phyloP scores from a whole-genome alignment of 1,140 invertebrate genomes.

The Himalopsyche phryganea region DNA sequence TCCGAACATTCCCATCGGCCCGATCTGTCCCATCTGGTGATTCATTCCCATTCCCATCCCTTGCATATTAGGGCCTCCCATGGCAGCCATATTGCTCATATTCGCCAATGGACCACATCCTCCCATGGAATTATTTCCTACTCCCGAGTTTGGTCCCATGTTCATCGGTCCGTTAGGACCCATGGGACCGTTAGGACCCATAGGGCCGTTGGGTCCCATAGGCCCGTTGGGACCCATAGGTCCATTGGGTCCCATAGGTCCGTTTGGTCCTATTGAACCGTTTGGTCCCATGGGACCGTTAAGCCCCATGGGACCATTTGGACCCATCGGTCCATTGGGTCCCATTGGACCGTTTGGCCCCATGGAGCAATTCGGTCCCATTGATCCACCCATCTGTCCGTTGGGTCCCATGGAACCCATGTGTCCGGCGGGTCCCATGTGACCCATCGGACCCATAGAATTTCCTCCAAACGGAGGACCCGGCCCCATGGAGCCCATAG shows the following conservation, averaged over 20 bases:
- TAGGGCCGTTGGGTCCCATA: conserved; percentile 56
- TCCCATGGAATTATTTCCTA: conserved; percentile 56
- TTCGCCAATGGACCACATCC: conserved; percentile 57
- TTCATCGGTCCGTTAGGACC: conserved; percentile 54
- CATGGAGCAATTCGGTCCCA: conserved; percentile 39
- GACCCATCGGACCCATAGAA: conserved; percentile 43
- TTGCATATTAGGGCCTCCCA: conserved; percentile 58
- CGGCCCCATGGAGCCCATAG: conserved; percentile 51
- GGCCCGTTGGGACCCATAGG: conserved; percentile 54
- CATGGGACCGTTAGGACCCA: conserved; percentile 56
- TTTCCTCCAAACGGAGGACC: conserved; percentile 45
- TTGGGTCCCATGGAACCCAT: conserved; percentile 48
- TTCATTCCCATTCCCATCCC: conserved; percentile 55
- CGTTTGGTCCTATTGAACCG: conserved; percentile 40
- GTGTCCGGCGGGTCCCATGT: conserved; percentile 43
- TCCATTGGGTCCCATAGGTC: conserved; percentile 47
- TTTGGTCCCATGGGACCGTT: conserved; percentile 49
- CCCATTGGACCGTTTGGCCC: conserved; percentile 33
- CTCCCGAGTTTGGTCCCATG: conserved; percentile 53
- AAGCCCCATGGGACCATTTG: conserved; percentile 52
- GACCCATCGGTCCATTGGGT: conserved; percentile 47
- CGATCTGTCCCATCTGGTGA: conserved; percentile 57
- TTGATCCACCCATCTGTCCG: conserved; percentile 44
- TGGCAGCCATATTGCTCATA: conserved; percentile 60
- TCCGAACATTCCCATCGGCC: conserved; percentile 60